phyloP scores from a whole-genome alignment of 2,113 vertebrate genomes.

The Xiphorhynchus elegans region DNA sequence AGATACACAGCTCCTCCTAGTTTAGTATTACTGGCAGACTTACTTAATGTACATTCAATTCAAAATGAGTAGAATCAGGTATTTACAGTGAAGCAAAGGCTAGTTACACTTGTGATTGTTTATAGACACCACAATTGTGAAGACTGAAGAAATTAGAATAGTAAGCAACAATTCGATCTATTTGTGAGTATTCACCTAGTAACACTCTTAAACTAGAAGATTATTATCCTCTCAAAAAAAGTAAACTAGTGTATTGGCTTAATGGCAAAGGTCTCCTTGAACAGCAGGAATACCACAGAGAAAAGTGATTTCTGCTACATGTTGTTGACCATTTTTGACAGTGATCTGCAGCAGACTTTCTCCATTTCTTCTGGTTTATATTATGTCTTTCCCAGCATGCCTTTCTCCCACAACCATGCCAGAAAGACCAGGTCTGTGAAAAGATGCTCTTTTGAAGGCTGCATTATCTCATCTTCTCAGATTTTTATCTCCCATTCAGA shows the following conservation, averaged over 20 bases:
- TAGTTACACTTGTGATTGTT: neutral
- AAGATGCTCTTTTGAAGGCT: neutral
- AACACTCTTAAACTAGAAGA: neutral
- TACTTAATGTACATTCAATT: neutral
- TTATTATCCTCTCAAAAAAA: neutral
- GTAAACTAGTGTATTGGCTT: neutral
- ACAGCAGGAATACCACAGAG: neutral
- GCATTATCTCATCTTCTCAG: neutral
- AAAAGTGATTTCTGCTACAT: neutral
- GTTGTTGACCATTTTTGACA: neutral
- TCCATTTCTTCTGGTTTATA: neutral
- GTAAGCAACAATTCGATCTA: neutral
- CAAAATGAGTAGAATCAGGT: neutral
- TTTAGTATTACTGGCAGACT: neutral
- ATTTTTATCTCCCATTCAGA: neutral
- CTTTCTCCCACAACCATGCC: neutral
- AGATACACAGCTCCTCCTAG: neutral
- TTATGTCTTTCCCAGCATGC: neutral
- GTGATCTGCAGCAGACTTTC: neutral
- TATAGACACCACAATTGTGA: neutral
- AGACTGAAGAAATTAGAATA: neutral
- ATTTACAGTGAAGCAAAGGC: neutral
- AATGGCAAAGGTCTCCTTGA: neutral
- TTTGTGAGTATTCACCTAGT: neutral
- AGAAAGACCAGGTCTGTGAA: neutral